Conservation (phyloP, 2,888 invertebrate species). For the Phyllotreta cruciferae region DNA sequence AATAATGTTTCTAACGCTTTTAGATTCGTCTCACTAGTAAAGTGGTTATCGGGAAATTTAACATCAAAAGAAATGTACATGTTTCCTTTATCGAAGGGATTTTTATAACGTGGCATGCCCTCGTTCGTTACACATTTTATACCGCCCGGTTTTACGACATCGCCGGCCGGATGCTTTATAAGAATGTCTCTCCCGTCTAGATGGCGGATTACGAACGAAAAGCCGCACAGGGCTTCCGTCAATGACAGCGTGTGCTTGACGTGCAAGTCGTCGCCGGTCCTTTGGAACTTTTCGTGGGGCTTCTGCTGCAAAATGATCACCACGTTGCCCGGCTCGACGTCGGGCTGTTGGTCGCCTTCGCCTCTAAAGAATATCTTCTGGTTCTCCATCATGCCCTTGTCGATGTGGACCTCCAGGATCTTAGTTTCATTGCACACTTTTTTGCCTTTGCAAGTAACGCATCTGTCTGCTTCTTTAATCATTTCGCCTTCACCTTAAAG, state of each 20-base stretch:
- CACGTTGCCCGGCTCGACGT: slow-evolving; percentile 86
- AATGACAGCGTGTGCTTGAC: slow-evolving; percentile 79
- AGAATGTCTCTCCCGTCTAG: slow-evolving; percentile 86
- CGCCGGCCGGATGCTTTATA: slow-evolving; percentile 78
- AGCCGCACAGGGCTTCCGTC: slow-evolving; percentile 91
- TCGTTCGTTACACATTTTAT: slow-evolving; percentile 81
- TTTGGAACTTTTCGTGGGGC: slow-evolving; percentile 79
- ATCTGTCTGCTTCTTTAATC: slow-evolving; percentile 83
- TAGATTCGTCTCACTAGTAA: slow-evolving; percentile 71
- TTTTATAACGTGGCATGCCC: slow-evolving; percentile 89
- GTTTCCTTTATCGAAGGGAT: slow-evolving; percentile 87
- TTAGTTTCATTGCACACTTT: slow-evolving; percentile 84
- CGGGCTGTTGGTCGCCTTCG: slow-evolving; percentile 91
- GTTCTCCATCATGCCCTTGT: slow-evolving; percentile 85
- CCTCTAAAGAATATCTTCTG: slow-evolving; percentile 86
- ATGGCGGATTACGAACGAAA: slow-evolving; percentile 83
- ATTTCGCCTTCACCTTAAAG: slow-evolving; percentile 70
- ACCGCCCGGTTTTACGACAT: slow-evolving; percentile 83
- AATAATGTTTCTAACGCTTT: slow-evolving; percentile 76
- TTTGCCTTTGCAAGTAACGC: slow-evolving; percentile 81
- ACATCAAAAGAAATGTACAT: slow-evolving; percentile 87
- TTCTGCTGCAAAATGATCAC: slow-evolving; percentile 85
- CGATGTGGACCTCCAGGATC: slow-evolving; percentile 85
- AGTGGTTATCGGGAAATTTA: slow-evolving; percentile 83
- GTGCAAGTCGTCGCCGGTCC: slow-evolving; percentile 77